Evolutionary conservation across 1,140 invertebrate genomes (phyloP), one percentile per base, ranked within the genome.

Genomic region (Acromyrmex charruanus): DNA sequence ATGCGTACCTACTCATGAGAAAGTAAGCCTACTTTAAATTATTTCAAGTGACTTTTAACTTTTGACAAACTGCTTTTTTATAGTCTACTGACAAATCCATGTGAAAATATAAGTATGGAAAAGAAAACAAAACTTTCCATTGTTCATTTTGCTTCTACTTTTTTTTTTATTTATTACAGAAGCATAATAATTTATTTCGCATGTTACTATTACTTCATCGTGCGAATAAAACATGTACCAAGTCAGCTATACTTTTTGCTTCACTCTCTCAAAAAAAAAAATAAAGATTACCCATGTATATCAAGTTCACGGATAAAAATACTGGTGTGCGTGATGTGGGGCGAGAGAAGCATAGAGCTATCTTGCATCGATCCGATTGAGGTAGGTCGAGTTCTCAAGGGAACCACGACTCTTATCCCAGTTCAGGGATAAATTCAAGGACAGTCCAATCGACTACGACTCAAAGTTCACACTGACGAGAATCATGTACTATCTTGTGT

Each of bases 341-440:
- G 81, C 86, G 86, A 82, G 90, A 88, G 81, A 89, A 84, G 88
- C 85, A 82, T 69, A 87, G 87, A 90, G 91, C 92, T 93, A 93
- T 91, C 92, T 93, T 91, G 89, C 91, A 95, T 94, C 94, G 94
- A 95, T 94, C 91, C 85, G 75, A 88, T 95, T 95, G 94, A 90
- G 94, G 94, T 93, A 95, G 95, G 94, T 95, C 93, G 88, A 59
- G 92, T 59, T 91, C 90, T 91, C 89, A 79, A 89, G 93, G 88
- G 93, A 94, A 90, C 87, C 79, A 77, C 89, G 81, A 80, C 92
- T 93, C 93, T 95, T 95, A 95, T 94, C 92, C 94, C 93, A 94
- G 92, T 94, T 94, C 89, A 89, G 93, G 92, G 94, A 94, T 93
- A 90, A 91, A 94, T 94, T 95, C 95, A 95, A 95, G 94, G 94